These are phyloP conservation scores for Illadopsis cleaveri DNA, from an alignment of 2,113 vertebrate genomes.

Conservation along the genomic window DNA sequence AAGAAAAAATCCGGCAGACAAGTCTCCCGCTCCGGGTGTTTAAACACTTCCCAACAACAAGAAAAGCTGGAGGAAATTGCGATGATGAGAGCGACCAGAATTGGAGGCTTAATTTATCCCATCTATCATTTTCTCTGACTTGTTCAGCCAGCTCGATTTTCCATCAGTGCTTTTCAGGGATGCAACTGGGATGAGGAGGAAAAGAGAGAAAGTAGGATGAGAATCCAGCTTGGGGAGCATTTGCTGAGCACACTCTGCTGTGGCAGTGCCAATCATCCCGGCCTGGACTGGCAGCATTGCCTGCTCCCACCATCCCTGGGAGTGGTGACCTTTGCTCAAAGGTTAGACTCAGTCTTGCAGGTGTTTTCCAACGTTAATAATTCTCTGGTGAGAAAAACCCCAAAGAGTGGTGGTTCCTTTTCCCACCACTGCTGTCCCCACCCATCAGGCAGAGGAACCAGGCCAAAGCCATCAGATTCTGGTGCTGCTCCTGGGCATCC, in stretches of 20 bases:
- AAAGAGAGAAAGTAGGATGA: not conserved
- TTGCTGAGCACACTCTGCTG: not conserved
- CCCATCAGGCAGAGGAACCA: not conserved
- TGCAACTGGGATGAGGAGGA: not conserved
- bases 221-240: not conserved
- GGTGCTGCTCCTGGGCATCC: not conserved
- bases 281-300: not conserved
- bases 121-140: constrained; percentile 29
- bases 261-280: fast-evolving
- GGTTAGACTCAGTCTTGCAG: not conserved
- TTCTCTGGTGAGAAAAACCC: fast-evolving
- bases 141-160: constrained; percentile 5
- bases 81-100: constrained; percentile 46
- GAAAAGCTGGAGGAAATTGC: constrained; percentile 53
- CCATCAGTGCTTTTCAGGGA: constrained; percentile 8
- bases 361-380: not conserved
- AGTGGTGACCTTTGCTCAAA: not conserved
- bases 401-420: not conserved
- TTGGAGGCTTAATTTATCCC: constrained; percentile 52
- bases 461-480: not conserved
- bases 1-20: not conserved
- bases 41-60: constrained; percentile 53
- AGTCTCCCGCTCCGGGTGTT: constrained; percentile 7
- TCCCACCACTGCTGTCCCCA: not conserved
- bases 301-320: fast-evolving